Evolutionary conservation across 2,888 invertebrate genomes (phyloP).

Genomic region (Hoplodrina ambigua): DNA sequence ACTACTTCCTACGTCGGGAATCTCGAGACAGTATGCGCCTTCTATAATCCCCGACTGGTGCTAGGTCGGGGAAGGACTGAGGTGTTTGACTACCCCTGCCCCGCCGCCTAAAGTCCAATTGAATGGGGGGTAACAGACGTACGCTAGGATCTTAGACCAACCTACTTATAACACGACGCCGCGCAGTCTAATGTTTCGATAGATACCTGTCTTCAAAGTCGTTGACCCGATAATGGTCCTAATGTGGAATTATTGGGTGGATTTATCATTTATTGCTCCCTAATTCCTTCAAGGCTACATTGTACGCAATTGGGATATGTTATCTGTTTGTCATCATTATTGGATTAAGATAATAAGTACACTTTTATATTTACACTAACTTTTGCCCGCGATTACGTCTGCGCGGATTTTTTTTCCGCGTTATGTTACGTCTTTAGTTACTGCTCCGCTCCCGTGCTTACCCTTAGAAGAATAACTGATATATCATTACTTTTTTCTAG

Average conservation of each 20-base stretch:
- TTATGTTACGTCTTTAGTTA: no score
- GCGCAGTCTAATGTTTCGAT: slow-evolving; percentile 35
- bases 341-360: slow-evolving; percentile 27
- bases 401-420: no score
- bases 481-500: slow-evolving; percentile 83
- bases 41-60: no score
- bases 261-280: slow-evolving; percentile 39
- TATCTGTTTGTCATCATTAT: slow-evolving; percentile 30
- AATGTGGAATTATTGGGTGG: slow-evolving; percentile 9
- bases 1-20: no score
- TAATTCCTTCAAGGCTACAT: slow-evolving; percentile 37
- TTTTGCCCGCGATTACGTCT: no score
- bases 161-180: slow-evolving; percentile 34
- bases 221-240: slow-evolving; percentile 18
- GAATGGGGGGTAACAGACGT: no score
- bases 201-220: slow-evolving; percentile 32
- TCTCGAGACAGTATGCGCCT: no score
- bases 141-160: neutral
- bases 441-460: no score
- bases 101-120: no score
- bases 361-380: slow-evolving; percentile 5
- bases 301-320: slow-evolving; percentile 15
- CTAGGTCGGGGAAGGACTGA: no score
- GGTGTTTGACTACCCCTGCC: no score
- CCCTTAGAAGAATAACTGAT: no score